Conservation (phyloP, 35 echinoderm and acorn worm species). For the Diadema setosum region DNA sequence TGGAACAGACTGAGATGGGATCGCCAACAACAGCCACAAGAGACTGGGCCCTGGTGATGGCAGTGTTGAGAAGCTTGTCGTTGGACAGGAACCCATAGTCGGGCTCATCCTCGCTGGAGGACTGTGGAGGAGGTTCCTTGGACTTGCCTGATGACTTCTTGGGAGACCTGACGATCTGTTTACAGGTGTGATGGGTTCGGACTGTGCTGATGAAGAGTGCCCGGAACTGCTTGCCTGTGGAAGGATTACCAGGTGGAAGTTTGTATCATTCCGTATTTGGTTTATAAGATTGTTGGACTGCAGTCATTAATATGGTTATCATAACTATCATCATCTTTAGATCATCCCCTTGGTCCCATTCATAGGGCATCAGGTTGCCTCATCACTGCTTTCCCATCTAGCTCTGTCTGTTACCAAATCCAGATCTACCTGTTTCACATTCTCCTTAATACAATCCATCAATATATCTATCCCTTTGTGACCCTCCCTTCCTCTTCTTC, state of each 20-base stretch:
- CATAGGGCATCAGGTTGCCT: too few species aligned
- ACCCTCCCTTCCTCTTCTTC: too few species aligned
- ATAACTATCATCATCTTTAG: too few species aligned
- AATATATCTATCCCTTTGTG: too few species aligned
- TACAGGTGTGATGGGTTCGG: constrained; percentile 88
- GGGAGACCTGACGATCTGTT: neutral
- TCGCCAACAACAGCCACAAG: constrained; percentile 92
- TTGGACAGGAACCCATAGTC: constrained; percentile 97
- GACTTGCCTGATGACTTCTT: constrained; percentile 30
- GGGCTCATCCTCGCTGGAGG: constrained; percentile 42
- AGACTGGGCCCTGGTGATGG: constrained; percentile 93
- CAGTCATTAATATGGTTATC: too few species aligned
- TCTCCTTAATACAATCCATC: too few species aligned
- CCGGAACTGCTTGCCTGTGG: constrained; percentile 92
- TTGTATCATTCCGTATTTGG: too few species aligned
- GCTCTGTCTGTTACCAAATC: too few species aligned
- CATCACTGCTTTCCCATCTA: too few species aligned
- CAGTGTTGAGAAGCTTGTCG: constrained; percentile 94
- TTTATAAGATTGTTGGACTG: too few species aligned
- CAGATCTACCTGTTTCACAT: too few species aligned
- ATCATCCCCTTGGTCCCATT: too few species aligned
- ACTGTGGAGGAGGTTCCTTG: neutral
- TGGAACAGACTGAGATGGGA: constrained; percentile 80
- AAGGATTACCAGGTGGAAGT: neutral
- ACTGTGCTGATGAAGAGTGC: constrained; percentile 98